Evolutionary conservation across 1,140 invertebrate species (phyloP).

Genomic region (Rhopalosiphum padi): DNA sequence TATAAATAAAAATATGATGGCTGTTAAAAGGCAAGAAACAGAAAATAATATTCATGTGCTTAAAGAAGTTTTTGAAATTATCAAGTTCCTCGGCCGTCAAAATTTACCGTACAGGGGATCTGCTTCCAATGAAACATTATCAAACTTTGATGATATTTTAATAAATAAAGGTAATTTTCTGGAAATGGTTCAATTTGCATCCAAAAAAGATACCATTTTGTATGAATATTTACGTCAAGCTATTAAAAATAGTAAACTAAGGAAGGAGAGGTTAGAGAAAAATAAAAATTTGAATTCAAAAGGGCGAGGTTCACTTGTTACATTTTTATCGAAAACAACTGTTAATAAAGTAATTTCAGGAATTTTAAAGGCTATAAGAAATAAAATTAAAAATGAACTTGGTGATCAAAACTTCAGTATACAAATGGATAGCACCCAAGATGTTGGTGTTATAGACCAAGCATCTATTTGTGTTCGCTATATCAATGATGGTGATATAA

Average conservation of each 20-base stretch:
- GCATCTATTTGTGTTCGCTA: conserved; percentile 1
- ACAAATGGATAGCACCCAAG: neutral
- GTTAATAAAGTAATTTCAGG: neutral
- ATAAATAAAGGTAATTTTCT: neutral
- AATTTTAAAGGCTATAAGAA: neutral
- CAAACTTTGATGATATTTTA: neutral
- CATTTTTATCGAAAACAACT: neutral
- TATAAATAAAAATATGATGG: neutral
- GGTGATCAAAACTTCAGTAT: neutral
- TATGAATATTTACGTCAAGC: neutral
- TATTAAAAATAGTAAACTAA: neutral
- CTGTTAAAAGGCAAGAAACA: neutral
- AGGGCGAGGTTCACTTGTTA: neutral
- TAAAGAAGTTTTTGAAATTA: neutral
- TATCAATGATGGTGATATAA: neutral
- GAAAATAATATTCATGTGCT: conserved; percentile 1
- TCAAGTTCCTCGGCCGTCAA: neutral
- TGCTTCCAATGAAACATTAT: neutral
- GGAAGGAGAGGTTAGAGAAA: neutral
- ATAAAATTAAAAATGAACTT: conserved; percentile 18
- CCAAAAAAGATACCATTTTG: neutral
- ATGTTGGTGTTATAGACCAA: neutral
- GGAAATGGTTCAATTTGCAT: neutral
- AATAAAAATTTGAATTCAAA: neutral
- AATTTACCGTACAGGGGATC: neutral